Evolutionary conservation across 2,888 invertebrate species (phyloP), one percentile per base, ranked within the genome.

Genomic region (Meganola albula): DNA sequence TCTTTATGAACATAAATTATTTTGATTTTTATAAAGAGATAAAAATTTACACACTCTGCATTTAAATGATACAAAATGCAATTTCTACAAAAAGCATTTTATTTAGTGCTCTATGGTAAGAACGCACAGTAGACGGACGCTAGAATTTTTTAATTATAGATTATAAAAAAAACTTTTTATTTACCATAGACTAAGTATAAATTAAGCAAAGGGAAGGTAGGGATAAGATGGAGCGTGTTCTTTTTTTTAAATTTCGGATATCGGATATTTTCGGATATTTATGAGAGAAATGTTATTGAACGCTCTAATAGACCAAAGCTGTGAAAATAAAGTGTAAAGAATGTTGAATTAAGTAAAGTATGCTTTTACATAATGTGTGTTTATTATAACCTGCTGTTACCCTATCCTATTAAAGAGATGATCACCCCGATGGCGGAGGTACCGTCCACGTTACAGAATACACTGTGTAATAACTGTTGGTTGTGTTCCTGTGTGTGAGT

Each of bases 251-350:
- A 52, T 37, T 24, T 37, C 31, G 31, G 50, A 31, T 42, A 54
- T 44, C 24, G 50, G 41, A 41, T 48, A 40, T 52, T 41, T 47
- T 44, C 44, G 41, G 34, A 53, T 53, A 52, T 48, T 53, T 42
- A n/a, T 20, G 20, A 7, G 37, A 48, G 51, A 54, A 58, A 44
- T 42, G 50, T 61, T 62, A 62, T 63, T 58, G 63, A 67, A 64
- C 76, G 76, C 74, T 73, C 80, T 74, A 63, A 66, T 61, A 82
- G 80, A 84, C 84, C 84, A 84, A 84, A 84, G 84, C 79, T 83
- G 84, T 80, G 80, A 79, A 67, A 68, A 63, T 60, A 65, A 64
- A n/a, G n/a, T 74, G 72, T 74, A 74, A 74, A 72, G 69, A 71
- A 54, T 52, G 58, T 68, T 63, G 64, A 59, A 58, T 68, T 63